phyloP scores from a whole-genome alignment of 2,888 invertebrate species.

The Microdon myrmicae region DNA sequence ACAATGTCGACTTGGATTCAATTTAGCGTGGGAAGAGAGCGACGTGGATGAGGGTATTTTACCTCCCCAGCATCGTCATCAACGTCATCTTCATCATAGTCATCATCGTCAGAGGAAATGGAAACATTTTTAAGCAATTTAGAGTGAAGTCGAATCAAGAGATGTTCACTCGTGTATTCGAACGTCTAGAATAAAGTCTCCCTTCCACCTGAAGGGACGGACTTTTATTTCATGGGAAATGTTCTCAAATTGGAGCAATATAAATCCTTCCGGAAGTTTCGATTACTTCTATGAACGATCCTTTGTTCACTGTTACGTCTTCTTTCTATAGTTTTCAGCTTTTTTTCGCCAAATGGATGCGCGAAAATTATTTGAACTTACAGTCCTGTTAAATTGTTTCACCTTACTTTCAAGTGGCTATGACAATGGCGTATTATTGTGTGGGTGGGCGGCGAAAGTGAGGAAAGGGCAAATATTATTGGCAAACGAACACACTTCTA shows the following conservation, averaged over 20 bases:
- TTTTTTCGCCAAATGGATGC: no score
- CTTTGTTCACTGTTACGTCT: background rate
- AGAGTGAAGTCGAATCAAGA: conserved; percentile 17
- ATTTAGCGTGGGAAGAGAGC: conserved; percentile 20
- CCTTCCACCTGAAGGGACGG: conserved; percentile 15
- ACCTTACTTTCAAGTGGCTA: no score
- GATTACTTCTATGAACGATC: conserved; percentile 12
- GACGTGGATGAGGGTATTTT: background rate
- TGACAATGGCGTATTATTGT: no score
- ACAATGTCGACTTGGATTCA: conserved; percentile 35
- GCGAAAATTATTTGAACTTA: no score
- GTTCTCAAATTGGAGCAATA: background rate
- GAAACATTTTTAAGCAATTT: conserved; percentile 24
- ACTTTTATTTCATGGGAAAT: conserved; percentile 3
- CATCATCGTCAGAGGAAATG: conserved; percentile 3
- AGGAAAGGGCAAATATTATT: no score
- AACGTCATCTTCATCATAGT: background rate
- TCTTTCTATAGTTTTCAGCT: conserved; percentile 2
- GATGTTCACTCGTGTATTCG: conserved; percentile 3
- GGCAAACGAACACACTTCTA: no score
- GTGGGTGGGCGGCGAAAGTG: no score
- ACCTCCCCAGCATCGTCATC: background rate
- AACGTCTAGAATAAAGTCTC: conserved; percentile 17
- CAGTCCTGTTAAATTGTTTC: no score
- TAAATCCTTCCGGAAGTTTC: conserved; percentile 21